Conservation (phyloP, 1,140 invertebrate species). For the Platyura marginata region DNA sequence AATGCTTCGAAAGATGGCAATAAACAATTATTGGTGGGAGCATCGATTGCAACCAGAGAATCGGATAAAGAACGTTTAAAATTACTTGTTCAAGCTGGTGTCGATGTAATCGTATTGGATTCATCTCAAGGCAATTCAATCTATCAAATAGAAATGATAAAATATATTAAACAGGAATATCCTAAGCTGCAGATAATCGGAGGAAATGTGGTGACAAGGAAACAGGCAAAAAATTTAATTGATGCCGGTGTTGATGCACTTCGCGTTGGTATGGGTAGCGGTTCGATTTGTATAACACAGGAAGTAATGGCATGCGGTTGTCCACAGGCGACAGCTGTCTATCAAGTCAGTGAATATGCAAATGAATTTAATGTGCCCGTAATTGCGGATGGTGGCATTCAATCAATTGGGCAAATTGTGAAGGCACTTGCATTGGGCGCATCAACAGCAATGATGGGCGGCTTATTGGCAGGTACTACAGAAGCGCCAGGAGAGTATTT, state of each 20-base stretch:
- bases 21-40: conserved; percentile 92
- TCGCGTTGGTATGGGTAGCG: conserved; percentile 95
- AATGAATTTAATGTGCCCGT: conserved; percentile 77
- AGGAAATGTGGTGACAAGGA: conserved; percentile 92
- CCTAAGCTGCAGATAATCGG: conserved; percentile 87
- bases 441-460: conserved; percentile 98
- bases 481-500: conserved; percentile 98
- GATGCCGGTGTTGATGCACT: conserved; percentile 92
- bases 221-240: conserved; percentile 93
- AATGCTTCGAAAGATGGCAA: conserved; percentile 95
- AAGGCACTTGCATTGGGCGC: conserved; percentile 87
- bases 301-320: conserved; percentile 99
- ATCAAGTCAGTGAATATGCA: conserved; percentile 86
- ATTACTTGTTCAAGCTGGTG: conserved; percentile 68
- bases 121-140: conserved; percentile 97
- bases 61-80: conserved; percentile 66
- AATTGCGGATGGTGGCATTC: conserved; percentile 96
- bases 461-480: conserved; percentile 88
- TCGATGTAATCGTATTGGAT: conserved; percentile 93
- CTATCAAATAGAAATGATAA: conserved; percentile 93
- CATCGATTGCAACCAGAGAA: conserved; percentile 83
- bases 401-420: conserved; percentile 87
- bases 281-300: conserved; percentile 98
- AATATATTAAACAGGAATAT: conserved; percentile 78
- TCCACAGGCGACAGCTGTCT: conserved; percentile 84